phyloP scores from a whole-genome alignment of 2,888 invertebrate genomes.

The Eristalis pertinax region DNA sequence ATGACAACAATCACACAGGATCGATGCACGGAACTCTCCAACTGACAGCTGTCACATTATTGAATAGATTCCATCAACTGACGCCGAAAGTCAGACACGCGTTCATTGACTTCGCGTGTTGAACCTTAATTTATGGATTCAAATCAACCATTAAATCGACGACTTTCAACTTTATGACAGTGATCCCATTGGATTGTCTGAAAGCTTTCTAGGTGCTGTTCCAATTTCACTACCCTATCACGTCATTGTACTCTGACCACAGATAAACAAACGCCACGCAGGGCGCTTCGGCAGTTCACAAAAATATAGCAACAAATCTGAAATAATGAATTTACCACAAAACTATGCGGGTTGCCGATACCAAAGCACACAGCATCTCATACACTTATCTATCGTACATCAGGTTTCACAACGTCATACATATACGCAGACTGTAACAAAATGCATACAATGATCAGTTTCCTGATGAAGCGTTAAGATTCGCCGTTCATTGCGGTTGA shows the following conservation, averaged over 20 bases:
- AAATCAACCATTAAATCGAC: constrained; percentile 38
- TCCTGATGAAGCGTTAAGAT: constrained; percentile 44
- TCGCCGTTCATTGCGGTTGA: constrained; percentile 49
- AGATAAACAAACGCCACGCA: not conserved
- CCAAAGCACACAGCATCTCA: not conserved
- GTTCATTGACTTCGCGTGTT: not conserved
- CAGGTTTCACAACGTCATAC: constrained; percentile 32
- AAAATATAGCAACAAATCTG: constrained; percentile 15
- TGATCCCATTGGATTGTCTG: constrained; percentile 15
- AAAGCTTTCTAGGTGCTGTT: constrained; percentile 7
- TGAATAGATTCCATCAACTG: not conserved
- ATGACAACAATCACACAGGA: not conserved
- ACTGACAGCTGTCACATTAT: constrained; percentile 1
- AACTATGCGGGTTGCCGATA: constrained; percentile 27
- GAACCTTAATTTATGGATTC: constrained; percentile 30
- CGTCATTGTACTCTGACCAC: constrained; percentile 53
- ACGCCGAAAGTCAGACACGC: not conserved
- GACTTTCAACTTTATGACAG: constrained; percentile 13
- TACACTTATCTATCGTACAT: not conserved
- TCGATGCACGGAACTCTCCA: not conserved
- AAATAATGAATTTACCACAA: constrained; percentile 40
- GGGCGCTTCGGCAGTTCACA: constrained; percentile 12
- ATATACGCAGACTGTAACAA: not conserved
- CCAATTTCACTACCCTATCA: constrained; percentile 25
- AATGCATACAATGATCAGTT: constrained; percentile 35